These are phyloP conservation scores for Ibidorhyncha struthersii DNA, from an alignment of 2,113 vertebrate genomes.

Conservation along the genomic window DNA sequence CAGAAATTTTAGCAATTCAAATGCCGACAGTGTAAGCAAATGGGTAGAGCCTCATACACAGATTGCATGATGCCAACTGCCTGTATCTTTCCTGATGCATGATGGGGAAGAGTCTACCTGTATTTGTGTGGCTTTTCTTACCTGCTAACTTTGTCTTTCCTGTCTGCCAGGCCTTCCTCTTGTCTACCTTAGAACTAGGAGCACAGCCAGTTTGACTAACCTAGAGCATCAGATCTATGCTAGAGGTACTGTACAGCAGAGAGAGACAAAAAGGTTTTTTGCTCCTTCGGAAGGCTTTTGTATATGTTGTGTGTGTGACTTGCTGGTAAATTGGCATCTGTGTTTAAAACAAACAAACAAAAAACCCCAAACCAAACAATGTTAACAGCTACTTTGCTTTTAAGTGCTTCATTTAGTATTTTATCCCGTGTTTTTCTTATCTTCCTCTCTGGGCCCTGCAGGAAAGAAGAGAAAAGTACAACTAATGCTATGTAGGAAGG, in stretches of 20 bases:
- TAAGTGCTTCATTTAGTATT: neutral
- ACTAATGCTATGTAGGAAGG: neutral
- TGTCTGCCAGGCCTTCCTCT: slow-evolving; percentile 94
- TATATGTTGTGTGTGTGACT: neutral
- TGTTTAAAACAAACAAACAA: neutral
- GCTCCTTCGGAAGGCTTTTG: neutral
- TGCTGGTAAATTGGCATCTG: neutral
- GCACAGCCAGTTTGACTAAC: slow-evolving; percentile 96
- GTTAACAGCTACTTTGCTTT: neutral
- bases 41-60: neutral
- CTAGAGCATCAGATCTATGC: slow-evolving; percentile 94
- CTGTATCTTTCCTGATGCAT: neutral
- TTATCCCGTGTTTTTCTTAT: neutral
- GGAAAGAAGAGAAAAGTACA: neutral
- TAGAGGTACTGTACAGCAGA: slow-evolving; percentile 90
- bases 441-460: neutral
- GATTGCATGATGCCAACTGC: neutral
- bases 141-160: slow-evolving; percentile 86
- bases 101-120: neutral
- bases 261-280: neutral
- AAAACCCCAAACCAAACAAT: neutral
- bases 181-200: slow-evolving; percentile 98
- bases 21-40: neutral
- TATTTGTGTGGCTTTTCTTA: slow-evolving; percentile 20
- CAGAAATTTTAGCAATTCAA: neutral